Base-by-base conservation (phyloP, 2,113 vertebrate species). In the Polypterus senegalus region DNA sequence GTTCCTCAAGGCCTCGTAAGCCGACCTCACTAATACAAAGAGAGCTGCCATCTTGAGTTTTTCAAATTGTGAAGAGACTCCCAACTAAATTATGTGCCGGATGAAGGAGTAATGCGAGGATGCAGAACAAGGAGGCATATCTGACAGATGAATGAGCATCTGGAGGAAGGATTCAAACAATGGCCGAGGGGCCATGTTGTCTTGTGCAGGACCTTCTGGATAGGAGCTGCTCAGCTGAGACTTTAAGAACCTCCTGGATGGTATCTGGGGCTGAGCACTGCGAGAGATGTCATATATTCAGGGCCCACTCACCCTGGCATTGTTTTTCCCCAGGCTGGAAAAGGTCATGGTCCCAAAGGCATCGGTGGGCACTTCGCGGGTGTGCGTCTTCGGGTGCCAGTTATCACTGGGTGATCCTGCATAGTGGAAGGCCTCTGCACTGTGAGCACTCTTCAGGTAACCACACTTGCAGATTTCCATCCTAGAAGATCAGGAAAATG, bases 271-370 rank as follows among this genome's bases (percentile, higher is more conserved):
- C 3, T 9, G 59, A 6, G n/a, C 46, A 52, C 6, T n/a, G 27
- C 27, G 3, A 46, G 10, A 47, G 43, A 59, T 5, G 54, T 10
- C 7, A 3, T 61, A n/a, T 27, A 9, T 6, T 4, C 11, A 8
- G 11, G 11, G 46, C 49, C 44, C 69, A 45, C 56, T 58, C 61
- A 97, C 96, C 88, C 92, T 89, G 58, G 80, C 76, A 0, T 60
- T 75, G 72, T 83, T 94, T 69, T 90, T 89, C 10, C 91, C 83
- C 66, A 88, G 72, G 53, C 86, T 89, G 0, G 55, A 73, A 68
- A 98, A 97, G 65, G 47, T 74, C 9, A 98, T 89, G 47, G 94
- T 89, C 7, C 96, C 94, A 0, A 91, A 98, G 45, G 96, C 93
- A 1, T 98, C 92, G 0, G 92, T 98, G 1, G 90, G 86, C 64